These are phyloP conservation scores for Protobothrops flavoviridis DNA, from an alignment of 2,113 vertebrate species.

Conservation along the genomic window DNA sequence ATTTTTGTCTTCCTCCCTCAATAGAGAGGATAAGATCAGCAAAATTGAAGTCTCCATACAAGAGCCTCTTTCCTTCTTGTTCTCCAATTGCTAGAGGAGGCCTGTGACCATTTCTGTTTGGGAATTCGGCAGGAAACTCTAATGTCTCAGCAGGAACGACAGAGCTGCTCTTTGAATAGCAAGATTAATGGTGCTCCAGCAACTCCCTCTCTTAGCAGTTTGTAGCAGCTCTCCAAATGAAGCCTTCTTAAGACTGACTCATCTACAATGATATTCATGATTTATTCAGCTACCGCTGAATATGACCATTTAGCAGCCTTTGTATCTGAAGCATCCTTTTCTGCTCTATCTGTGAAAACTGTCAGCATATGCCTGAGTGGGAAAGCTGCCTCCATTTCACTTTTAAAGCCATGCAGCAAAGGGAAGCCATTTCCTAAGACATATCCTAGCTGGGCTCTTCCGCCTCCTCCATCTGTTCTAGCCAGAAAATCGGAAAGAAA, in stretches of 20 bases:
- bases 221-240: not conserved
- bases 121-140: not conserved
- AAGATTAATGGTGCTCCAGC: not conserved
- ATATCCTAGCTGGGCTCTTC: not conserved
- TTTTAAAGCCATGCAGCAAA: not conserved
- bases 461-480: not conserved
- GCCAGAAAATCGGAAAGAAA: not conserved
- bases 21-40: not conserved
- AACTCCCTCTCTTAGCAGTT: not conserved
- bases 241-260: fast-evolving
- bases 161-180: fast-evolving
- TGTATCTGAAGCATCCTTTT: not conserved
- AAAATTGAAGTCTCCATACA: not conserved
- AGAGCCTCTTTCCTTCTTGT: not conserved
- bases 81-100: not conserved
- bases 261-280: not conserved
- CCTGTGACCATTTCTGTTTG: not conserved
- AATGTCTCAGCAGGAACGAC: not conserved
- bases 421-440: not conserved
- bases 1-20: too few relatives aligned
- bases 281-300: not conserved
- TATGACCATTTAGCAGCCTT: not conserved
- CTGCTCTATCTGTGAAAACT: not conserved
- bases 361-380: not conserved
- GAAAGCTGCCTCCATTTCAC: not conserved